Evolutionary conservation across 2,888 invertebrate genomes (phyloP).

Genomic region (Euzophera pinguis): DNA sequence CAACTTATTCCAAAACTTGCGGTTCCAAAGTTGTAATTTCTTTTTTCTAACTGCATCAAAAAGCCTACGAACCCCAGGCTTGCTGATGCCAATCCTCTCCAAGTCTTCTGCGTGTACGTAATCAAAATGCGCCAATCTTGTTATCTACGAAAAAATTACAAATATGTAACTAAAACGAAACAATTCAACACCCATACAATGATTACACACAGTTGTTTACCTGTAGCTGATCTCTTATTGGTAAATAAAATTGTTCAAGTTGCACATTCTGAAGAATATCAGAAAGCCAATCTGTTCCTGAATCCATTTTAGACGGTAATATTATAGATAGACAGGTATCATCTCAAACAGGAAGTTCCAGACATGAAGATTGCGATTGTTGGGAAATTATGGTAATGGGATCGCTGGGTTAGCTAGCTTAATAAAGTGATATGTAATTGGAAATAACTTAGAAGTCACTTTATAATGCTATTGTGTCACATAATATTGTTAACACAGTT

Average conservation of each 20-base stretch:
- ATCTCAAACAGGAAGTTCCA: constrained; percentile 67
- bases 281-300: constrained; percentile 88
- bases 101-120: constrained; percentile 97
- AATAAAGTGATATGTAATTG: background rate
- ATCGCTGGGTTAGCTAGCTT: background rate
- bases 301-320: constrained; percentile 52
- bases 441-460: background rate
- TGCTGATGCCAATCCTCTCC: constrained; percentile 96
- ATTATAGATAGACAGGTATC: constrained; percentile 40
- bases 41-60: constrained; percentile 95
- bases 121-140: constrained; percentile 96
- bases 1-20: constrained; percentile 89
- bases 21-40: constrained; percentile 89
- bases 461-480: background rate
- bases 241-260: constrained; percentile 92
- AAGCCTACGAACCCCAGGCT: constrained; percentile 93
- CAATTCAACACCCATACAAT: constrained; percentile 3
- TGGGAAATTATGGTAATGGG: constrained; percentile 18
- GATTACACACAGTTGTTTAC: constrained; percentile 58
- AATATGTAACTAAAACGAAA: background rate
- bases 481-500: background rate
- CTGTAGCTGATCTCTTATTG: constrained; percentile 95
- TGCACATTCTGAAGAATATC: constrained; percentile 94
- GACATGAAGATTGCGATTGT: constrained; percentile 36
- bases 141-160: constrained; percentile 81